These are phyloP conservation scores for Clarias laeviceps DNA, from an alignment of 2,797 vertebrate genomes.

Conservation along the genomic window DNA sequence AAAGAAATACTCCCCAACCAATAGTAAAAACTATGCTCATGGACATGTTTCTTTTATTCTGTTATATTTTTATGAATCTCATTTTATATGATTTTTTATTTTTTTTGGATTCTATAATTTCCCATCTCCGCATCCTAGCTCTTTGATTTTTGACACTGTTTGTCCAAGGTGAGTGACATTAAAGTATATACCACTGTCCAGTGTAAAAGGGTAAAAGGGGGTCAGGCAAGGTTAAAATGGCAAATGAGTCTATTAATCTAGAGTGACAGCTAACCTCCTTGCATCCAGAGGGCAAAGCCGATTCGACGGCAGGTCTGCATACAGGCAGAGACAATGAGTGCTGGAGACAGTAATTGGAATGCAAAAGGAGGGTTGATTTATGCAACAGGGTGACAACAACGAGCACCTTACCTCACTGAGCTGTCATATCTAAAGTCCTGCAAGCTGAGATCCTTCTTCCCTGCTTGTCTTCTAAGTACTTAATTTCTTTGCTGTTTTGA, in stretches of 20 bases:
- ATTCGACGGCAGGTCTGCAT: conserved; percentile 29
- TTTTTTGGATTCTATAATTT: not conserved
- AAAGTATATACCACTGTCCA: conserved; percentile 38
- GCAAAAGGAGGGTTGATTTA: conserved; percentile 55
- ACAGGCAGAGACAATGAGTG: conserved; percentile 44
- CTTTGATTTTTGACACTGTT: conserved; percentile 37
- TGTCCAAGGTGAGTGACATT: conserved; percentile 46
- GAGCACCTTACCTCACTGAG: conserved; percentile 29
- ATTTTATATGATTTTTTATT: not conserved
- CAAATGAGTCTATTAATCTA: conserved; percentile 59
- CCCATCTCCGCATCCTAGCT: not conserved
- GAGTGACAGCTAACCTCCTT: conserved; percentile 57
- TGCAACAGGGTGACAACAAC: conserved; percentile 45
- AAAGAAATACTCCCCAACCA: too few relatives aligned
- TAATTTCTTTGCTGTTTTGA: not conserved
- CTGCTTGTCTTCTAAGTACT: not conserved
- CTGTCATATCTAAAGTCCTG: conserved; percentile 45
- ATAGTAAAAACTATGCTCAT: not conserved
- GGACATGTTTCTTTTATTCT: not conserved
- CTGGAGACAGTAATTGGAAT: conserved; percentile 47
- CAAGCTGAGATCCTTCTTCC: conserved; percentile 25
- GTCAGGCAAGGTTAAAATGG: conserved; percentile 52
- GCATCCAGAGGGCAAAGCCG: conserved; percentile 48
- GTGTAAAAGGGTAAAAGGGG: conserved; percentile 23
- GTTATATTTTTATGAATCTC: not conserved